Percentiles rank a stretch among this genome's conserved stretches.
Conservation (phyloP, 2,797 vertebrate genomes). For the Mycteria americana region DNA sequence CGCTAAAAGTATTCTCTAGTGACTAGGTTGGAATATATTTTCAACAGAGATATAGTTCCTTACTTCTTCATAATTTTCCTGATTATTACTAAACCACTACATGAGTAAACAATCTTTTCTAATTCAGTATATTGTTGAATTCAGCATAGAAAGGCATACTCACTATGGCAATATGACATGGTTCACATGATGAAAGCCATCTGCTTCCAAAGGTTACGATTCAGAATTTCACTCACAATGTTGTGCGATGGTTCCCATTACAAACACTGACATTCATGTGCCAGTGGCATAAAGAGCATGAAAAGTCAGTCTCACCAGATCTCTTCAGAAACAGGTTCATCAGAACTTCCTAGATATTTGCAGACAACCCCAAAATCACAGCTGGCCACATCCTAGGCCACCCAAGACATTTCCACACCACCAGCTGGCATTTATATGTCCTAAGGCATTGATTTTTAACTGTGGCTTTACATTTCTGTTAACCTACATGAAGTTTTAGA, state of each 20-base stretch:
- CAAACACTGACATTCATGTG: conserved; percentile 9
- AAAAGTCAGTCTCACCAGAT: conserved; percentile 13
- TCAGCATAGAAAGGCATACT: neutral
- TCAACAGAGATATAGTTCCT: neutral
- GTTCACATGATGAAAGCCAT: conserved; percentile 45
- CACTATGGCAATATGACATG: neutral
- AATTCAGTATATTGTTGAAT: neutral
- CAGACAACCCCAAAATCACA: conserved; percentile 8
- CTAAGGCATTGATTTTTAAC: neutral
- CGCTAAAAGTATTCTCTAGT: neutral
- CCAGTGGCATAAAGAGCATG: neutral
- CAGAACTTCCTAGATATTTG: neutral
- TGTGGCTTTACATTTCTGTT: neutral
- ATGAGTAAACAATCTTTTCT: neutral
- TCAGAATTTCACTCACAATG: conserved; percentile 20
- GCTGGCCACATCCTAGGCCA: neutral
- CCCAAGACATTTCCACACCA: conserved; percentile 7
- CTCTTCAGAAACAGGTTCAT: conserved; percentile 17
- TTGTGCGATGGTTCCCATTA: conserved; percentile 44
- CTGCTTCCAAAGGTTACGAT: conserved; percentile 22
- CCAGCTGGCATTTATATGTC: neutral
- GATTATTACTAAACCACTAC: neutral
- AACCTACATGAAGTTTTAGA: neutral
- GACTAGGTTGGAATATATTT: neutral
- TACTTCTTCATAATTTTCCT: neutral